Base-by-base conservation (phyloP, 1,140 invertebrate genomes). In the Glossosoma conforme region DNA sequence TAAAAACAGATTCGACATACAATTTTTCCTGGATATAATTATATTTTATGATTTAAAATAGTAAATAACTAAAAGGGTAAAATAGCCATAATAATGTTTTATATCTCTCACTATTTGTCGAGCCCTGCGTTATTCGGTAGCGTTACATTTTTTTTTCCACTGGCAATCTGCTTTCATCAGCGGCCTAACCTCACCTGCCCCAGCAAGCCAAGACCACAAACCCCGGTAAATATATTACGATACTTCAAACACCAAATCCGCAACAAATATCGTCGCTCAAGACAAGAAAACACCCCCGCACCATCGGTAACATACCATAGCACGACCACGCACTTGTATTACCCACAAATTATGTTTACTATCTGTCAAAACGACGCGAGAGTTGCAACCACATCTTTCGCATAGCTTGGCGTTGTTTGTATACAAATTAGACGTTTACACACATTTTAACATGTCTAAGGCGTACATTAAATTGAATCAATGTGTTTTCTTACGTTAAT, bases 161-260 rank as follows among this genome's bases (percentile, higher is more conserved):
- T n/a, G n/a, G n/a, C n/a, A n/a, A n/a, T n/a, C n/a, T n/a, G n/a
- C n/a, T n/a, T n/a, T n/a, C n/a, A n/a, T n/a, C n/a, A n/a, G n/a
- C n/a, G n/a, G n/a, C 40, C 40, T 42, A 42, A 42, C 40, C 40
- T 42, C 21, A 42, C 40, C 40, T 42, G 25, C n/a, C n/a, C n/a
- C n/a, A 8, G n/a, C 25, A 42, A 24, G 13, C 28, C 13, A 42
- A 4, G 14, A 24, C 22, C 13, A 24, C 40, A 24, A 17, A 22
- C 28, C 28, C 40, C 40, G 40, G 40, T 42, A 24, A 24, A 42
- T 42, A 20, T 24, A 38, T 38, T 42, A 24, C n/a, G n/a, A 15
- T 42, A 14, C n/a, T n/a, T n/a, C n/a, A n/a, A n/a, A n/a, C n/a
- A n/a, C n/a, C n/a, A n/a, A n/a, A n/a, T n/a, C n/a, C n/a, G n/a